Evolutionary conservation across 2,797 vertebrate species (phyloP), one percentile per base, ranked within the genome.

Genomic region (Phalanger gymnotis): DNA sequence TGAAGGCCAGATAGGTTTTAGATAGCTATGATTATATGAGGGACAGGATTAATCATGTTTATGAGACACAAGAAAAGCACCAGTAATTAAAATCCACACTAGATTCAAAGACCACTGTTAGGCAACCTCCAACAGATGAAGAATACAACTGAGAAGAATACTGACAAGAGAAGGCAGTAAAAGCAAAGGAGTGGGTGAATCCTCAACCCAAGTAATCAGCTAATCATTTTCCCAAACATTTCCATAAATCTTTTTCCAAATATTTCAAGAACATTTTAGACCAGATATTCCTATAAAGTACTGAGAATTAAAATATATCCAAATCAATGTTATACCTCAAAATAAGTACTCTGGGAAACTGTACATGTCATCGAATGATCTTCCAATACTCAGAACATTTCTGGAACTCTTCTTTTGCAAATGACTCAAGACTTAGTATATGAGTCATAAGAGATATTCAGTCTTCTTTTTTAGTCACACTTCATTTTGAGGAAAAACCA

Each of bases 401-500:
- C 58, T 92, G 90, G 92, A 91, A 92, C 28, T 47, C 54, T 92
- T 96, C 54, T 92, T 95, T 51, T 34, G 13, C 56, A 94, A 94
- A 22, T 53, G 25, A n/a, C 66, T 91, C 94, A 57, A 54, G 94
- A 95, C 92, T 52, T 56, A 95, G 91, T 53, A 91, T 54, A 90
- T 22, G 90, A 93, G 91, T 95, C 87, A 96, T 30, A 94, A 96
- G 13, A 52, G 91, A 90, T 40, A 95, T 92, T 95, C 61, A 66
- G 52, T 27, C n/a, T 57, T 54, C 81, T 92, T 95, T 95, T 93
- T 93, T 90, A 81, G 56, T 92, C 92, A 93, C 91, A 96, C 58
- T 34, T 61, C 90, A 40, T 93, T 51, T 96, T 55, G 73, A 91
- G 16, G 96, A 92, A 31, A 95, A 93, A 95, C 96, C 47, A 96